Percentiles rank a stretch among this genome's conserved stretches.
Conservation (phyloP, 2,113 vertebrate genomes). For the Campylorhamphus procurvoides region DNA sequence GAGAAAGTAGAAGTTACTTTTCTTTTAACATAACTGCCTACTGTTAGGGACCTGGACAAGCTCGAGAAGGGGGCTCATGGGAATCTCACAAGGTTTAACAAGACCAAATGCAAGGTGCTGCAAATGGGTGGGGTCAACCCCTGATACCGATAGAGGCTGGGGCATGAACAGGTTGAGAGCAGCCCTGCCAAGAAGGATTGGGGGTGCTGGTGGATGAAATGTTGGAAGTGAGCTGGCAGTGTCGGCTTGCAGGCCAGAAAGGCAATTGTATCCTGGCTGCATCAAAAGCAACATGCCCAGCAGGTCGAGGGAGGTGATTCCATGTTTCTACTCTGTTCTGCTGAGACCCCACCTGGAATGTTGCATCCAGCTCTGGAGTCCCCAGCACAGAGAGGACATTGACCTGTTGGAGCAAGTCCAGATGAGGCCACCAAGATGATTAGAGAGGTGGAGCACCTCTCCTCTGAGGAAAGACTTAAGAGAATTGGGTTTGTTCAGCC, state of each 20-base stretch:
- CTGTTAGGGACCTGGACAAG: background rate
- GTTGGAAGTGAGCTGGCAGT: background rate
- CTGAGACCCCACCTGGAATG: background rate
- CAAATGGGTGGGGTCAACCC: background rate
- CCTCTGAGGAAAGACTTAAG: background rate
- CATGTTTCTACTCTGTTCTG: background rate
- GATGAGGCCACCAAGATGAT: background rate
- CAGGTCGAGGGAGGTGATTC: rapidly evolving
- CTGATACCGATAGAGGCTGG: rapidly evolving
- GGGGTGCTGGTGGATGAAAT: background rate
- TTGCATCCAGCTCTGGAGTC: background rate
- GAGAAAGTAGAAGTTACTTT: background rate
- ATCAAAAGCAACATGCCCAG: background rate
- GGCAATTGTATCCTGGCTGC: background rate
- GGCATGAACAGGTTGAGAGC: rapidly evolving
- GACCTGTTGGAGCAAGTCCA: rapidly evolving
- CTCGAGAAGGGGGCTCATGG: background rate
- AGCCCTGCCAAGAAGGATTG: background rate
- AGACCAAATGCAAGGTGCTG: background rate
- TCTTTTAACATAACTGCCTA: background rate
- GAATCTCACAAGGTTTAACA: background rate
- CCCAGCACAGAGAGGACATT: background rate
- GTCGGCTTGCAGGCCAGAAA: background rate
- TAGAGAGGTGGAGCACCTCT: background rate
- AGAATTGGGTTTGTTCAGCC: background rate